Evolutionary conservation across 92 coral and sea anemone genomes (phyloP), one percentile per base, ranked within the genome.

Genomic region (Plumapathes pennacea): DNA sequence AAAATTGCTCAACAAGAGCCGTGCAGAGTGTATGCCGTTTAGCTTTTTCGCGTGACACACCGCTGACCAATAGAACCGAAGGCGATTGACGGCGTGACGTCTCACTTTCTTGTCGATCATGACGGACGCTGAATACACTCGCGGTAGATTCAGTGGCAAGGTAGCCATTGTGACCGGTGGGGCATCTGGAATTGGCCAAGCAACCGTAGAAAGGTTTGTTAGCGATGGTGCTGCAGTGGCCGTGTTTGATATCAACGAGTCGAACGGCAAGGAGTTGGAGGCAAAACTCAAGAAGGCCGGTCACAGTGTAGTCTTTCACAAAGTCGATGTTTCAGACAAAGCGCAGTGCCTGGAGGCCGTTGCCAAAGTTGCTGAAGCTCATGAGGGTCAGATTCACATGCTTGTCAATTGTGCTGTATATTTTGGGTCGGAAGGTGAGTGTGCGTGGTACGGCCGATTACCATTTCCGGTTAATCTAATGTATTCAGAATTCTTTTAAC

Each of bases 91-190:
- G n/a, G n/a, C n/a, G n/a, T n/a, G n/a, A n/a, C n/a, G n/a, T n/a
- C n/a, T n/a, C n/a, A n/a, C n/a, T n/a, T n/a, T n/a, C n/a, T n/a
- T n/a, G n/a, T n/a, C n/a, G n/a, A n/a, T n/a, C n/a, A n/a, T n/a
- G n/a, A 14, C 71, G 4, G 88, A 81, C 26, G 74, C 60, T 8
- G 50, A 32, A 20, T 53, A 62, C 62, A 81, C 88, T 9, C 57
- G 67, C 25, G 77, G 68, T 15, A 67, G 82, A 5, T 74, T 74
- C 49, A 53, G 64, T n/a, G 54, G 51, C 25, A 74, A 60, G 25
- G 78, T 74, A 9, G 73, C 72, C 10, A 67, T 81, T 38, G 75
- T 81, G 8, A 81, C 88, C 7, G 88, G 88, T 4, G 88, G 88
- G 28, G 77, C 88, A 38, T 81, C 88, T 19, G 88, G 88, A 25